Evolutionary conservation across 1,140 invertebrate genomes (phyloP).

Genomic region (Dendrolimus punctatus): DNA sequence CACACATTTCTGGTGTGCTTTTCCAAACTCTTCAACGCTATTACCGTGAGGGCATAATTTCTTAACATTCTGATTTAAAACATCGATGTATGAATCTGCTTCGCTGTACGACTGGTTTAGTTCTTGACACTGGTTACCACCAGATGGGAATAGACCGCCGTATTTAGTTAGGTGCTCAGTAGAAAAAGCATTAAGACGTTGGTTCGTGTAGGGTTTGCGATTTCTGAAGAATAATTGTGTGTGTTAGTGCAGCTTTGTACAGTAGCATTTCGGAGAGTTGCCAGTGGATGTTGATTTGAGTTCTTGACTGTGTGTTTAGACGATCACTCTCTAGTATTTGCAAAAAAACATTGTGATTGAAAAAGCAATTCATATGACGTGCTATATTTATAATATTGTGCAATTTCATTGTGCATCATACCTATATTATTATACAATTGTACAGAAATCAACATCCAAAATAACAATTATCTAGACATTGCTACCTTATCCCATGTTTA

Average conservation of each 20-base stretch:
- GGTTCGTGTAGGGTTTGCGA: constrained; percentile 69
- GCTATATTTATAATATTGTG: too few relatives aligned
- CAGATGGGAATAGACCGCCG: constrained; percentile 64
- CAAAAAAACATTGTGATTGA: not conserved
- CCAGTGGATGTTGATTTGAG: too few relatives aligned
- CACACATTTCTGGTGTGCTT: constrained; percentile 68
- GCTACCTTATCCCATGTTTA: too few relatives aligned
- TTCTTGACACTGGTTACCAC: constrained; percentile 62
- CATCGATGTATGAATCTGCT: constrained; percentile 63
- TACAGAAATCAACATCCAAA: too few relatives aligned
- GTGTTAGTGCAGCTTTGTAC: not conserved
- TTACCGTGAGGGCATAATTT: constrained; percentile 64
- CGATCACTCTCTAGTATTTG: not conserved
- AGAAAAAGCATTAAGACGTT: constrained; percentile 68
- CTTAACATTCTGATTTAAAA: constrained; percentile 58
- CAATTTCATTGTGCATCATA: too few relatives aligned
- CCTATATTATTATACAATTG: too few relatives aligned
- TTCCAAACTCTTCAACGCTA: constrained; percentile 65
- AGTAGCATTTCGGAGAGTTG: too few relatives aligned
- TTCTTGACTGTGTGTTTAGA: too few relatives aligned
- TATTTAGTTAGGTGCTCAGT: constrained; percentile 68
- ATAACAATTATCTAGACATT: too few relatives aligned
- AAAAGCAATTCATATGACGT: too few relatives aligned
- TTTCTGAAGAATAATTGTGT: constrained; percentile 63
- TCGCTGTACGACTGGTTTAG: constrained; percentile 66